phyloP scores from a whole-genome alignment of 2,888 invertebrate genomes.

The Lathronympha strigana region DNA sequence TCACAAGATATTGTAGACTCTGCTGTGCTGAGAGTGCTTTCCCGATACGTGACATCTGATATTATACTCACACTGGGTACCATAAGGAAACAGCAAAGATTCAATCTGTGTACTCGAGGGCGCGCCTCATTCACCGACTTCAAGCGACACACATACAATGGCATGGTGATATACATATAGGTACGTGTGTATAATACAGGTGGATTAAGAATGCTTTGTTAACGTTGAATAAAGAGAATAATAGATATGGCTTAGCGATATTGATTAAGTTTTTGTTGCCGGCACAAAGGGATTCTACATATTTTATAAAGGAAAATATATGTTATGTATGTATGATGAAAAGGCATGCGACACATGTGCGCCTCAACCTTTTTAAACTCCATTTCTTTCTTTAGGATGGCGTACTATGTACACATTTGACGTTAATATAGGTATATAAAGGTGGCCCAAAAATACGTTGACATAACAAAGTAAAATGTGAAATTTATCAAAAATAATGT shows the following conservation, averaged over 20 bases:
- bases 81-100: conserved; percentile 25
- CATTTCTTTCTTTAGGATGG: too few species aligned
- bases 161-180: neutral
- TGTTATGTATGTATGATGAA: neutral
- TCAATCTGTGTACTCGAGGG: conserved; percentile 29
- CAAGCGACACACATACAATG: neutral
- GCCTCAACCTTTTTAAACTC: too few species aligned
- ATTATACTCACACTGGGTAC: neutral
- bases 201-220: conserved; percentile 14
- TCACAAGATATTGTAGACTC: too few species aligned
- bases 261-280: neutral
- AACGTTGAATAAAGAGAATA: neutral
- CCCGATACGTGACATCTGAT: too few species aligned
- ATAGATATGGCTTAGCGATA: conserved; percentile 8
- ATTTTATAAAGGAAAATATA: neutral
- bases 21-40: neutral
- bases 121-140: conserved; percentile 26
- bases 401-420: too few species aligned
- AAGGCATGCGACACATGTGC: too few species aligned
- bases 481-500: too few species aligned
- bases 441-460: too few species aligned
- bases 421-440: too few species aligned
- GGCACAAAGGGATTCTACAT: neutral
- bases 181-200: neutral
- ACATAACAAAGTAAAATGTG: too few species aligned